Percentiles rank a stretch among this genome's conserved stretches.
Evolutionary conservation across 2,888 invertebrate species (phyloP).

Genomic region (Agrotis exclamationis): DNA sequence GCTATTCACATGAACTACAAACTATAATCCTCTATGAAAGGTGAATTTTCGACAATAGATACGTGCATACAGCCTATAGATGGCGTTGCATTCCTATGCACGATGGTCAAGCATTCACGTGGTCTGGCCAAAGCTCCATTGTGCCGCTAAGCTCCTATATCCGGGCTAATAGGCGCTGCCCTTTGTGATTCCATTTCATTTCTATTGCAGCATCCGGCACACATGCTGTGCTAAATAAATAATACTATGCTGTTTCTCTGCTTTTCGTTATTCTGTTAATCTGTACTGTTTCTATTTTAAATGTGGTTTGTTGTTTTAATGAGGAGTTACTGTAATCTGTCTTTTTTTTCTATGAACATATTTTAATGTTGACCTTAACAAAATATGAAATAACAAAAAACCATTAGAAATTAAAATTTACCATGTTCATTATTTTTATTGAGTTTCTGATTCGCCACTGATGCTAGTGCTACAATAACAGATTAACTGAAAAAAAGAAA

Average conservation of each 20-base stretch:
- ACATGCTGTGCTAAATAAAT: conserved; percentile 54
- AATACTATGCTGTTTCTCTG: conserved; percentile 37
- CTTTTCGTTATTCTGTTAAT: conserved; percentile 5
- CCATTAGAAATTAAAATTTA: too few species aligned
- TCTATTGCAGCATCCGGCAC: conserved; percentile 58
- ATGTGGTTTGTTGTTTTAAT: conserved; percentile 1
- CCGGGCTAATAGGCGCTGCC: conserved; percentile 73
- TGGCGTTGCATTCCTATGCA: conserved; percentile 25
- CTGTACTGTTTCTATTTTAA: conserved; percentile 27
- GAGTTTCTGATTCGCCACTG: too few species aligned
- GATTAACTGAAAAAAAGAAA: too few species aligned
- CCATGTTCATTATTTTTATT: too few species aligned
- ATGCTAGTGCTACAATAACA: too few species aligned
- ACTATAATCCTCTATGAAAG: conserved; percentile 53
- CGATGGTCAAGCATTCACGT: conserved; percentile 42
- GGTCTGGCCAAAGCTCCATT: conserved; percentile 66
- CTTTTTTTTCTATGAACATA: not conserved
- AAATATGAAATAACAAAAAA: too few species aligned
- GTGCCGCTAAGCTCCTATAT: conserved; percentile 72
- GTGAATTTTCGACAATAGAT: conserved; percentile 41
- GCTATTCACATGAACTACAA: conserved; percentile 1
- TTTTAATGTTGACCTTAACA: not conserved
- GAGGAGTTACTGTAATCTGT: not conserved
- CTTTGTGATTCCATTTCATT: conserved; percentile 65
- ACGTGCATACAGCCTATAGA: conserved; percentile 13